These are phyloP conservation scores for Nesogale talazaci DNA, from an alignment of 2,113 vertebrate species.

Conservation along the genomic window DNA sequence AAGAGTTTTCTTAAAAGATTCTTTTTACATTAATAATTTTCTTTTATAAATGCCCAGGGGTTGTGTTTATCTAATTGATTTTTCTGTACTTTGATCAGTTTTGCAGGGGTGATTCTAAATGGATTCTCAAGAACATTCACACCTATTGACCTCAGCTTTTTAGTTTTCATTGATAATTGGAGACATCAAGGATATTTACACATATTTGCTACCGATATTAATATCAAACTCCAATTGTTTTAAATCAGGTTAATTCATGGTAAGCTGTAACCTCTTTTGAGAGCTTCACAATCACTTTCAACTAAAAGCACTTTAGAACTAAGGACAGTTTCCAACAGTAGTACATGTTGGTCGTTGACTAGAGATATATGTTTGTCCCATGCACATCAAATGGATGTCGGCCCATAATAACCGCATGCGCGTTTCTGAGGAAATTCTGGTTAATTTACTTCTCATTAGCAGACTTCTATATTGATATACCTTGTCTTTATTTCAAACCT, in stretches of 20 bases:
- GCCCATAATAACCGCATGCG: no score
- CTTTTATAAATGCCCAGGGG: neutral
- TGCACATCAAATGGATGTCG: no score
- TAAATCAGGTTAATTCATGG: neutral
- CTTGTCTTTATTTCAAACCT: slow-evolving; percentile 1
- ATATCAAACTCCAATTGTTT: neutral
- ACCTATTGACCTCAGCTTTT: neutral
- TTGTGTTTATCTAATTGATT: neutral
- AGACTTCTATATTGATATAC: neutral
- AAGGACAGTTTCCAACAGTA: neutral
- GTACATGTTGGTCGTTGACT: neutral
- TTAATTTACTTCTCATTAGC: neutral
- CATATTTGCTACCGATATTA: neutral
- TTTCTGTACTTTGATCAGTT: neutral
- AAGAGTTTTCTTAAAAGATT: neutral
- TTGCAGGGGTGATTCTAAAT: neutral
- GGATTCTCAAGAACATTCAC: neutral
- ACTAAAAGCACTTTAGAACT: neutral
- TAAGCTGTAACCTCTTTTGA: neutral
- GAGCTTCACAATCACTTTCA: neutral
- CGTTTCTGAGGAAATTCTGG: neutral
- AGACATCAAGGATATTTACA: neutral
- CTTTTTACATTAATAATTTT: neutral
- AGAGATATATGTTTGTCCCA: neutral
- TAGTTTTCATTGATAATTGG: neutral